These are phyloP conservation scores for Xanthia togata DNA, from an alignment of 2,888 invertebrate genomes.

Conservation along the genomic window DNA sequence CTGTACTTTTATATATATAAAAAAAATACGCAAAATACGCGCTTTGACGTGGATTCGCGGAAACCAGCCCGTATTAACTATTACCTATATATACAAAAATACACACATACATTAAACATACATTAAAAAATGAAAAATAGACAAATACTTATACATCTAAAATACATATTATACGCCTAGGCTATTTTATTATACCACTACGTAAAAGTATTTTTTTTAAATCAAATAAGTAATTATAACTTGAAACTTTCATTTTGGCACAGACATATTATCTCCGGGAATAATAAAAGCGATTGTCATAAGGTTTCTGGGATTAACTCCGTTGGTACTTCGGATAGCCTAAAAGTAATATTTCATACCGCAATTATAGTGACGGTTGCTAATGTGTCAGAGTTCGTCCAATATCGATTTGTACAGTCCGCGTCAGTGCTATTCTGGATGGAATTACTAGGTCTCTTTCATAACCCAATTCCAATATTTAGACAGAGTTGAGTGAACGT, in stretches of 20 bases:
- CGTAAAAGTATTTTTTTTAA: no score
- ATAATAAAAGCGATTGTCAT: neutral
- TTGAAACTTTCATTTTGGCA: neutral
- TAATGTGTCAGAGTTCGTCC: constrained; percentile 1
- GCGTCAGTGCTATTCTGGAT: neutral
- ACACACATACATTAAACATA: no score
- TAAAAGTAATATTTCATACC: neutral
- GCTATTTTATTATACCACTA: no score
- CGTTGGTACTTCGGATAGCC: neutral
- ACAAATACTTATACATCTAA: no score
- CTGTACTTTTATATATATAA: no score
- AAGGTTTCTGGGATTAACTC: neutral
- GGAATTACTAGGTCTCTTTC: neutral
- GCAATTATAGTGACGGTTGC: neutral
- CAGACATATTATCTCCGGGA: neutral
- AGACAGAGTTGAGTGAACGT: neutral
- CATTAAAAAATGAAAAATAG: no score
- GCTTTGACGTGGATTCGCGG: no score
- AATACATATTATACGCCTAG: no score
- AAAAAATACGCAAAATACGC: no score
- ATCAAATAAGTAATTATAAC: no score
- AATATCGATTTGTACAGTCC: constrained; percentile 16
- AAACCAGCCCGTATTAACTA: no score
- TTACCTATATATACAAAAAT: no score
- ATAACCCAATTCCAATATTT: neutral